Percentiles rank a stretch among this genome's conserved stretches.
Evolutionary conservation across 2,797 vertebrate genomes (phyloP).

Genomic region (Lerista edwardsae): DNA sequence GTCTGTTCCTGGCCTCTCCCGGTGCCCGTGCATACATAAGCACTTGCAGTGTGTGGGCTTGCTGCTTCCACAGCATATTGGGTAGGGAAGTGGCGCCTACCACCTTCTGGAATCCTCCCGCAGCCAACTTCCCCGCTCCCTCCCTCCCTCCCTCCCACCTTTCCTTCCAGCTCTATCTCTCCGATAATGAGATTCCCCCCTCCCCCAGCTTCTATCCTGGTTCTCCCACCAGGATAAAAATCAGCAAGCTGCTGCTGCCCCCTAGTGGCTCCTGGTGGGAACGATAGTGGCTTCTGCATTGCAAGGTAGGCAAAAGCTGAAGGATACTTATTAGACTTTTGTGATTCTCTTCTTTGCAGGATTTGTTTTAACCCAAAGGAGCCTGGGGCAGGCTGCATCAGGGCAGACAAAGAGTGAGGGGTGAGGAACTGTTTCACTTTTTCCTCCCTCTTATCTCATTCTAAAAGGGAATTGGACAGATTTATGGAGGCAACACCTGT

Average conservation of each 20-base stretch:
- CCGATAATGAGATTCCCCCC: neutral
- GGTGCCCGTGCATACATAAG: neutral
- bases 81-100: neutral
- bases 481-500: too few species aligned
- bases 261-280: neutral
- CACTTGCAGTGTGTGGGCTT: neutral
- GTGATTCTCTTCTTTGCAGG: too few species aligned
- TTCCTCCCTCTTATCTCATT: too few species aligned
- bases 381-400: neutral
- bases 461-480: too few species aligned
- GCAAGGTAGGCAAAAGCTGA: neutral
- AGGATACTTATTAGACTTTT: neutral
- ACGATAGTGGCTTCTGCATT: neutral
- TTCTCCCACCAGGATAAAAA: neutral
- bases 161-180: neutral
- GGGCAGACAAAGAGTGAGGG: neutral
- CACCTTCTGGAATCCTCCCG: neutral
- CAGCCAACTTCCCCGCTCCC: neutral
- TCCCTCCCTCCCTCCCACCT: neutral
- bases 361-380: neutral
- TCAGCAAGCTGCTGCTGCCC: constrained; percentile 6
- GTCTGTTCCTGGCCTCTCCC: neutral
- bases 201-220: rapidly evolving
- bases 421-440: too few species aligned
- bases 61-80: neutral